Conservation (phyloP, 2,113 vertebrate genomes). For the Pelusios castaneus region DNA sequence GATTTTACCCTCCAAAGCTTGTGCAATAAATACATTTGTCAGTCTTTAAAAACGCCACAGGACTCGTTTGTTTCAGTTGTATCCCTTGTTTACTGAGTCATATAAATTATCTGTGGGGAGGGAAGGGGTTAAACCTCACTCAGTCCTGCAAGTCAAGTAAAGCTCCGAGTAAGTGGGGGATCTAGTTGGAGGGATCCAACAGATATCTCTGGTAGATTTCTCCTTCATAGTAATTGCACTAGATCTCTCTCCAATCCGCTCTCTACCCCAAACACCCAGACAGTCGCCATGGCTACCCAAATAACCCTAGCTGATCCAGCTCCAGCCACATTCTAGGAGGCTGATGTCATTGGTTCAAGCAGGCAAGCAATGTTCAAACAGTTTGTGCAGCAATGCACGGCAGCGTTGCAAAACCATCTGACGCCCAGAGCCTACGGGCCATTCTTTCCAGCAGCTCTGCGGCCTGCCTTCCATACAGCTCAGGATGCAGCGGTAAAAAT, state of each 20-base stretch:
- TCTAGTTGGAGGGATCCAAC: neutral
- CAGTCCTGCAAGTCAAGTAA: neutral
- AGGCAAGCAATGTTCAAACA: neutral
- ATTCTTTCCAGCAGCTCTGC: neutral
- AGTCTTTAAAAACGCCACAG: too few relatives aligned
- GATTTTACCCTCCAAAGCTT: too few relatives aligned
- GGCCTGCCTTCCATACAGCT: neutral
- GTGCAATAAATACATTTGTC: too few relatives aligned
- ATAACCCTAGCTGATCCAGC: neutral
- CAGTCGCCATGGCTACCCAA: neutral
- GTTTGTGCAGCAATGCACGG: neutral
- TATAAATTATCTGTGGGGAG: accelerated
- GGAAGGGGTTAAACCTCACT: neutral
- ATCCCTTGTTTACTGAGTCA: accelerated
- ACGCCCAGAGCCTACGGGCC: neutral
- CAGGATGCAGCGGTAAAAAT: neutral
- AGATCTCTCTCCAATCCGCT: neutral
- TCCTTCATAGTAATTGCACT: neutral
- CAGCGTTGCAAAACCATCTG: neutral
- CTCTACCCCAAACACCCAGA: neutral
- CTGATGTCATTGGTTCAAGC: neutral
- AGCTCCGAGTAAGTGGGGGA: neutral
- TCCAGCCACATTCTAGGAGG: neutral
- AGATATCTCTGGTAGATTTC: neutral
- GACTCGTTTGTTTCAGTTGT: neutral